Evolutionary conservation across 2,797 vertebrate species (phyloP), one percentile per base, ranked within the genome.

Genomic region (Prunella strophiata): DNA sequence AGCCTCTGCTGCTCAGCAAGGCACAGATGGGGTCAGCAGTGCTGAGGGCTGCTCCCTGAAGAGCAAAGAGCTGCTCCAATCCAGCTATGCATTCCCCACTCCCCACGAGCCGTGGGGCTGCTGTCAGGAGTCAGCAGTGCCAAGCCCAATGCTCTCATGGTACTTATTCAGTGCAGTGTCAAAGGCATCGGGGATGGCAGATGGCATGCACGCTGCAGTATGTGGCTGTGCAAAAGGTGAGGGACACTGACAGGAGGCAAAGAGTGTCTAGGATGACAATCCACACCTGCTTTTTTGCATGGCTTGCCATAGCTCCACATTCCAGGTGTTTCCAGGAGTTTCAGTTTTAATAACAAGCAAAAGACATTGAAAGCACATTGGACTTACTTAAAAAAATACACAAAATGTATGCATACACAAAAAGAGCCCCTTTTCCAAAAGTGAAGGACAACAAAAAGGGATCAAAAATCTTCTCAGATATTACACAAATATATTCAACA

Each of bases 311-410:
- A 22, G 43, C 7, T 89, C 27, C 30, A 25, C 13, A 21, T 82
- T 71, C 29, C 22, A 72, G 59, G 34, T 66, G 38, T 52, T 85
- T 95, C 59, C 36, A 63, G 43, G 40, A 66, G 20, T 74, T 94
- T 85, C 16, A 61, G n/a, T 85, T 95, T 54, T 43, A 61, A 54
- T 61, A 79, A 67, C 50, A 54, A 74, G 66, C 3, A 61, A 68
- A 78, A 78, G 16, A 48, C 20, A 38, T 29, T 75, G 55, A 74
- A 85, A 90, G 3, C 43, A 79, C 21, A 13, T 81, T 73, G 23
- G n/a, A 91, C 93, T 94, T 91, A 75, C 48, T 78, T 75, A 71
- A 73, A 48, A 48, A 76, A 79, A 85, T 54, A 70, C 36, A n/a
- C 4, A 77, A 90, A 89, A 80, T 12, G 11, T 32, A 10, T 57